Evolutionary conservation across 2,888 invertebrate species (phyloP).

Genomic region (Troides helena): DNA sequence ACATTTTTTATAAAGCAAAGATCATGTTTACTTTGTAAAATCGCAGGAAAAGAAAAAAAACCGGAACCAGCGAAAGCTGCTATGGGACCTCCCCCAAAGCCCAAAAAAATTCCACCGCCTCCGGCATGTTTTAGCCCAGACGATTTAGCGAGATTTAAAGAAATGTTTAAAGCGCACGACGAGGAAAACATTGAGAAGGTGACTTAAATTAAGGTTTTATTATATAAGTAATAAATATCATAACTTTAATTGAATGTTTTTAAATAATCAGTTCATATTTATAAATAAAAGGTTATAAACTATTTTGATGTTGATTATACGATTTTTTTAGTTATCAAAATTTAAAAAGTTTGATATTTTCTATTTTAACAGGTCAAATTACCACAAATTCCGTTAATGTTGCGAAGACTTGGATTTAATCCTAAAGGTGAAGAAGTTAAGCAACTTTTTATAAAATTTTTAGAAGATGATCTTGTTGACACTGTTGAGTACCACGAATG

Average conservation of each 20-base stretch:
- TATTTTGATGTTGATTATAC: no score
- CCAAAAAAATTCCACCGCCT: slow-evolving; percentile 66
- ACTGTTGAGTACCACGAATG: slow-evolving; percentile 67
- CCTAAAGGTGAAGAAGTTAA: slow-evolving; percentile 62
- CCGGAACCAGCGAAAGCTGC: slow-evolving; percentile 33
- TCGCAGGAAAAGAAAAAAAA: not conserved
- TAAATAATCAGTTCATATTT: no score
- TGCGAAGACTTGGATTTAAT: slow-evolving; percentile 68
- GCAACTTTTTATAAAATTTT: slow-evolving; percentile 52
- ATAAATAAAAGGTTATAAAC: no score
- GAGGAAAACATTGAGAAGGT: slow-evolving; percentile 69
- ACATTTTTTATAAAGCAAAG: no score
- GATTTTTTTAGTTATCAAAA: no score
- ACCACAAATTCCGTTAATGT: slow-evolving; percentile 57
- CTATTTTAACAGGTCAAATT: slow-evolving; percentile 52
- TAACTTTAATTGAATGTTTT: no score
- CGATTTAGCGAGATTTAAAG: slow-evolving; percentile 59
- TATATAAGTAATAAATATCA: no score
- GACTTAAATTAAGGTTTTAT: not conserved
- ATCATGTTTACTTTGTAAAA: not conserved
- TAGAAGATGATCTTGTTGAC: slow-evolving; percentile 70
- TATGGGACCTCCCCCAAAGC: slow-evolving; percentile 55
- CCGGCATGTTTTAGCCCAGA: slow-evolving; percentile 63
- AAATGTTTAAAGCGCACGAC: slow-evolving; percentile 59
- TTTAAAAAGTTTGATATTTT: not conserved